These are phyloP conservation scores for Drosophila pseudoananassae DNA, from an alignment of 1,140 invertebrate genomes.

Conservation along the genomic window DNA sequence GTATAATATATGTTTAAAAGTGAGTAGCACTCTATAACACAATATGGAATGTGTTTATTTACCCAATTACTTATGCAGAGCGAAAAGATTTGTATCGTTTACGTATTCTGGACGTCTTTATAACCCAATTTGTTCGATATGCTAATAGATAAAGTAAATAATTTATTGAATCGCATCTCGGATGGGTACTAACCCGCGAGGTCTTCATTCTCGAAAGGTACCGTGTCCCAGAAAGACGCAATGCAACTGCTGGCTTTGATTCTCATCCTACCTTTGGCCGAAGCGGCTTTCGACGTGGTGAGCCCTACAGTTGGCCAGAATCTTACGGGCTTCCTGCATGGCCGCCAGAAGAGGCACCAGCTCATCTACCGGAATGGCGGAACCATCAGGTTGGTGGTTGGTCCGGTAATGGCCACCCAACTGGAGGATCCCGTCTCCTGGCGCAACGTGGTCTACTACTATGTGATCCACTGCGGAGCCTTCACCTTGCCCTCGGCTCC, in stretches of 20 bases:
- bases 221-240: constrained; percentile 12
- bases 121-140: constrained; percentile 35
- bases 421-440: constrained; percentile 66
- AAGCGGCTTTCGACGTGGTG: constrained; percentile 43
- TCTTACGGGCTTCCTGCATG: constrained; percentile 51
- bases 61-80: constrained; percentile 17
- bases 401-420: constrained; percentile 57
- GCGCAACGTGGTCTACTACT: constrained; percentile 70
- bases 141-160: constrained; percentile 27
- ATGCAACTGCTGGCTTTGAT: constrained; percentile 23
- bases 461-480: constrained; percentile 63
- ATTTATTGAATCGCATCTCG: background rate
- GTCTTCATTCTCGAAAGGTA: constrained; percentile 27
- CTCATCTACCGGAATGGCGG: constrained; percentile 59
- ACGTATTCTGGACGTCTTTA: constrained; percentile 41
- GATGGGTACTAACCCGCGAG: background rate
- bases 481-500: constrained; percentile 68
- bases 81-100: constrained; percentile 4
- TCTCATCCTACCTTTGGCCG: constrained; percentile 16
- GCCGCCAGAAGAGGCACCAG: constrained; percentile 60
- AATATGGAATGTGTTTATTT: constrained; percentile 19
- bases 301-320: constrained; percentile 42
- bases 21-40: background rate
- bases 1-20: too few species aligned
- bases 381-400: constrained; percentile 60